Percentiles rank a stretch among this genome's conserved stretches.
Evolutionary conservation across 2,797 vertebrate genomes (phyloP).

Genomic region (Prunella strophiata): DNA sequence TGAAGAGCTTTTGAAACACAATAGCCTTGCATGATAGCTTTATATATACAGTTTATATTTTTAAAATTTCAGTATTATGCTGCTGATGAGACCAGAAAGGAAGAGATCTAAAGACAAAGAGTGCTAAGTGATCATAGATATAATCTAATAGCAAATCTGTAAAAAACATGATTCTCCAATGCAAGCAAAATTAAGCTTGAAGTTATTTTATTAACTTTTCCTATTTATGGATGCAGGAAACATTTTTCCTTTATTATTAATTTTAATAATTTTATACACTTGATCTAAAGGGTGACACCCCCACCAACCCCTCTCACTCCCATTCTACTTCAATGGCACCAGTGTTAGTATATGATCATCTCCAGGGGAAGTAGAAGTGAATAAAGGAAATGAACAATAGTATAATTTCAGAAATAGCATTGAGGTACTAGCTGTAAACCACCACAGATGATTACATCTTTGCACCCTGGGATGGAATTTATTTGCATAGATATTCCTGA

Average conservation of each 20-base stretch:
- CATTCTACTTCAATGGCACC: not conserved
- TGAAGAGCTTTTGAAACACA: not conserved
- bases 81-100: not conserved
- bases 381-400: slow-evolving; percentile 27
- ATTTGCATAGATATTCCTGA: not conserved
- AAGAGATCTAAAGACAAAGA: not conserved
- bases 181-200: not conserved
- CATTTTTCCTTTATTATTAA: not conserved
- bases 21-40: not conserved
- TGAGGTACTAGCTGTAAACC: not conserved
- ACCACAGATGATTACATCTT: not conserved
- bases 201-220: not conserved
- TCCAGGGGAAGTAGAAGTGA: not conserved
- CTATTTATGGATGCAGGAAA: not conserved
- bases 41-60: not conserved
- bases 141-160: not conserved
- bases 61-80: not conserved
- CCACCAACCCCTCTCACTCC: not conserved
- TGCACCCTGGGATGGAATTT: not conserved
- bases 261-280: not conserved
- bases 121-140: not conserved
- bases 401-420: slow-evolving; percentile 9
- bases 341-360: not conserved
- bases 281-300: not conserved
- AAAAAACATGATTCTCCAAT: not conserved